Evolutionary conservation across 2,888 invertebrate species (phyloP).

Genomic region (Parnassius orleans): DNA sequence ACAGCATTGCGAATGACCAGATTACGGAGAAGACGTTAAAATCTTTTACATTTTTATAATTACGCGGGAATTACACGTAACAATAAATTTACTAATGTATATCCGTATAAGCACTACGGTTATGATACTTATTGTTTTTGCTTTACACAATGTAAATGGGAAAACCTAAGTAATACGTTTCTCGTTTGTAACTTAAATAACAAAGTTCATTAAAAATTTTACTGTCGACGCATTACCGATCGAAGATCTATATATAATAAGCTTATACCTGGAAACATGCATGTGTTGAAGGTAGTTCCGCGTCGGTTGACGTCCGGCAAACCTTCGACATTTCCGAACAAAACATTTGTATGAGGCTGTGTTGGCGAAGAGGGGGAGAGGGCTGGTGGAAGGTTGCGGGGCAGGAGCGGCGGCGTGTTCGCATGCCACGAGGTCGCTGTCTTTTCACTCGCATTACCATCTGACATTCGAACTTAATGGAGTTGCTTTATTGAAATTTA

Average conservation of each 20-base stretch:
- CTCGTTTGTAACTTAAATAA: conserved; percentile 24
- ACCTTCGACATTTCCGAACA: conserved; percentile 77
- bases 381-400: conserved; percentile 23
- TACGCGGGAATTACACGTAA: background rate
- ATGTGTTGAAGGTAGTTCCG: conserved; percentile 74
- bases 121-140: conserved; percentile 20
- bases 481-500: conserved; percentile 73
- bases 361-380: conserved; percentile 28
- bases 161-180: conserved; percentile 24
- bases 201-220: conserved; percentile 26
- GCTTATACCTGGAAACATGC: conserved; percentile 67
- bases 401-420: conserved; percentile 48
- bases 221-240: conserved; percentile 26
- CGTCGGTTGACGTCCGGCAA: conserved; percentile 75
- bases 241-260: conserved; percentile 32
- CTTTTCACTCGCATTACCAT: conserved; percentile 72
- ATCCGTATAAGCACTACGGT: conserved; percentile 4
- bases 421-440: conserved; percentile 68
- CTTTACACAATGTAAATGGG: conserved; percentile 17
- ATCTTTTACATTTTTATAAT: conserved; percentile 12
- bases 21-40: conserved; percentile 7
- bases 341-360: conserved; percentile 32
- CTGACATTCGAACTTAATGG: conserved; percentile 77
- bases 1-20: background rate
- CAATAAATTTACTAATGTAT: conserved; percentile 9